These are phyloP conservation scores for Rhadinocentrus ornatus DNA, from an alignment of 2,797 vertebrate species.

Conservation along the genomic window DNA sequence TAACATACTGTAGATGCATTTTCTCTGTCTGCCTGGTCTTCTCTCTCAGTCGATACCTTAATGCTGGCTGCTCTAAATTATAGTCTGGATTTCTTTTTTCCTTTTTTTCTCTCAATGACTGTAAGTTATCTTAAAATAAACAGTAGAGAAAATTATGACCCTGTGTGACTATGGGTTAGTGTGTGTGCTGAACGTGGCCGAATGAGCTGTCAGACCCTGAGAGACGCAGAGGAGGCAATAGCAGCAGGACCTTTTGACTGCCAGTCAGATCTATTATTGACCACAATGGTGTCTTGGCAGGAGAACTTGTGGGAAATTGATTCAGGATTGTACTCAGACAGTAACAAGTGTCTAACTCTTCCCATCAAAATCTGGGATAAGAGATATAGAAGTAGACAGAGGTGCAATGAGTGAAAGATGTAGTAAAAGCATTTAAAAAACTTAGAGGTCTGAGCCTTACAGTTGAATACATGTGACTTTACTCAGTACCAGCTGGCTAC, in stretches of 20 bases:
- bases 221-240: constrained; percentile 9
- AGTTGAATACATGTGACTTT: neutral
- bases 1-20: constrained; percentile 22
- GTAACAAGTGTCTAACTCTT: constrained; percentile 34
- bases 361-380: constrained; percentile 13
- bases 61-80: constrained; percentile 68
- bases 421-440: neutral
- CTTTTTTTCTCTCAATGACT: constrained; percentile 48
- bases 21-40: constrained; percentile 20
- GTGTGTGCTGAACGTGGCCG: constrained; percentile 28
- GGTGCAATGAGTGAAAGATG: neutral
- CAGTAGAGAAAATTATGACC: constrained; percentile 62
- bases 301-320: constrained; percentile 39
- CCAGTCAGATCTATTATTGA: constrained; percentile 22
- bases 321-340: constrained; percentile 8
- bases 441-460: neutral
- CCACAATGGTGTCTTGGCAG: constrained; percentile 21
- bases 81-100: constrained; percentile 53
- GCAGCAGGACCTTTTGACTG: constrained; percentile 19
- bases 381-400: neutral
- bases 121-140: constrained; percentile 71
- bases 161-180: constrained; percentile 33
- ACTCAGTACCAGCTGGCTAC: no score
- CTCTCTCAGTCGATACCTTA: constrained; percentile 38
- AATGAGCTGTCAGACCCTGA: constrained; percentile 30